phyloP scores from a whole-genome alignment of 2,113 vertebrate species.

The Numenius arquata region DNA sequence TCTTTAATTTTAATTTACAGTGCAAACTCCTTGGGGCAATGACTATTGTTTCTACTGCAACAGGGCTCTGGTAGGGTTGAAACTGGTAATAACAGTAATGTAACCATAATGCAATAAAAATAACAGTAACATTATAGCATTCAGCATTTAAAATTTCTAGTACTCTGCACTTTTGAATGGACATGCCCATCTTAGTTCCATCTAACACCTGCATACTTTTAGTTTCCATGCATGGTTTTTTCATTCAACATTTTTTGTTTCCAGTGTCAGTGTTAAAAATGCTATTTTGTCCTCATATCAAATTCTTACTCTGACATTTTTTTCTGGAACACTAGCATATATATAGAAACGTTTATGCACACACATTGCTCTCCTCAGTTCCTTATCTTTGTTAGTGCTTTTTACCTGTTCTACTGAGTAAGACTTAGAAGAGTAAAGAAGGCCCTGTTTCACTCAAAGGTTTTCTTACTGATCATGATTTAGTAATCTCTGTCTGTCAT shows the following conservation, averaged over 20 bases:
- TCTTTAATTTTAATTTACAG: background rate
- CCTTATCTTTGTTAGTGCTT: background rate
- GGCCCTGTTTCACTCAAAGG: background rate
- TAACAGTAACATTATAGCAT: background rate
- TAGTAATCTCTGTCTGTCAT: background rate
- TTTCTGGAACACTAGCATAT: background rate
- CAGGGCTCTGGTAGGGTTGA: background rate
- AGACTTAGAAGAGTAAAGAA: background rate
- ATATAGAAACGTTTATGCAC: background rate
- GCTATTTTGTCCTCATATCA: background rate
- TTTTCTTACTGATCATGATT: background rate
- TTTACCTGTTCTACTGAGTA: background rate
- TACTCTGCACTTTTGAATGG: background rate
- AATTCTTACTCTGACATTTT: background rate
- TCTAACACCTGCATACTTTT: background rate
- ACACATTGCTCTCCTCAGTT: background rate
- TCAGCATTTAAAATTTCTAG: background rate
- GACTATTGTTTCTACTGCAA: background rate
- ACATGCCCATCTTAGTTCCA: background rate
- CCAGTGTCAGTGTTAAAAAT: background rate
- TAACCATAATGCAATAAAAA: background rate
- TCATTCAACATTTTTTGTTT: background rate
- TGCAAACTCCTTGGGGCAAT: background rate
- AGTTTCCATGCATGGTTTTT: background rate
- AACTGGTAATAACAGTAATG: background rate